Evolutionary conservation across 2,113 vertebrate genomes (phyloP).

Genomic region (Mustelus asterias): DNA sequence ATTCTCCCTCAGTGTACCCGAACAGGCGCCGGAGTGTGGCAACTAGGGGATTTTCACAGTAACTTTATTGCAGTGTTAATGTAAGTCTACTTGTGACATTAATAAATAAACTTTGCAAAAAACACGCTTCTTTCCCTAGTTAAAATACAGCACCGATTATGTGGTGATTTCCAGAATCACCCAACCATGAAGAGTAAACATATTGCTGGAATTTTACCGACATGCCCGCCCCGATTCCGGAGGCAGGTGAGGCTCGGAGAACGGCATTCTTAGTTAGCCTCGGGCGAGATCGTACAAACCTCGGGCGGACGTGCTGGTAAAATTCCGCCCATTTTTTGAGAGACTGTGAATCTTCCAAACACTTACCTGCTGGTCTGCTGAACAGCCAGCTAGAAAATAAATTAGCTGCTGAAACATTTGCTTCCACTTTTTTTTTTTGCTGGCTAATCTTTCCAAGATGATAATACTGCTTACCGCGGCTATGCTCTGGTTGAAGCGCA

Average conservation of each 20-base stretch:
- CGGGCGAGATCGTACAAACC: no score
- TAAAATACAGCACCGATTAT: neutral
- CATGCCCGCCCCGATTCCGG: no score
- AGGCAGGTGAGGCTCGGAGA: no score
- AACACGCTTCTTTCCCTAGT: neutral
- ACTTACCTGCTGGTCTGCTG: neutral
- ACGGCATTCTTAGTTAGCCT: no score
- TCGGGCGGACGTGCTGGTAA: no score
- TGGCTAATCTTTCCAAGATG: neutral
- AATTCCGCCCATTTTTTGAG: neutral
- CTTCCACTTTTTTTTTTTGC: neutral
- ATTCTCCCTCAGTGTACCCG: no score
- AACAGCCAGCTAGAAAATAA: neutral
- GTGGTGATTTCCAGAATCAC: neutral
- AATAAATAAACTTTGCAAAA: neutral
- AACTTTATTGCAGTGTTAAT: no score
- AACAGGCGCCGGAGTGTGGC: no score
- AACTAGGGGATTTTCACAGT: no score
- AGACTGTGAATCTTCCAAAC: neutral
- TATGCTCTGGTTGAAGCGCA: slow-evolving; percentile 71
- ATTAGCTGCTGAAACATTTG: neutral
- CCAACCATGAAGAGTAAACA: neutral
- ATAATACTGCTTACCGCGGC: slow-evolving; percentile 61
- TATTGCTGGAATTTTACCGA: no score
- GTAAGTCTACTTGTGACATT: no score